Evolutionary conservation across 2,797 vertebrate genomes (phyloP), one percentile per base, ranked within the genome.

Genomic region (Scyliorhinus canicula): DNA sequence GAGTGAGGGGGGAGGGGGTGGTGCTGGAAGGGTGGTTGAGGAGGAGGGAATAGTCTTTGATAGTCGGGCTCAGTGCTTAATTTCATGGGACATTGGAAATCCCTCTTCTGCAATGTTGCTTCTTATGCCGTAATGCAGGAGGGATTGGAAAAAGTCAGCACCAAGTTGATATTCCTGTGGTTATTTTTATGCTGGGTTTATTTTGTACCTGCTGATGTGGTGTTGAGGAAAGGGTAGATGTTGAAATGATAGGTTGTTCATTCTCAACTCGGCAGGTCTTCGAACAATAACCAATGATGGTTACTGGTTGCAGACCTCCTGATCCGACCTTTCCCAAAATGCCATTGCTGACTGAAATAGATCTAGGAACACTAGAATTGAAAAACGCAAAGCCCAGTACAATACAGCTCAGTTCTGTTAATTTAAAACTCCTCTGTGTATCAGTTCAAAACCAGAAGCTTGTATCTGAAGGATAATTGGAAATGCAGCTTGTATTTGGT

Each of bases 321-420:
- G 47, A 16, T 63, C 65, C 35, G 21, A 7, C 79, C 79, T 74
- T 52, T 74, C 19, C 67, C 67, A 74, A 50, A 65, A 91, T 91
- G n/a, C n/a, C 88, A 63, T 91, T 91, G 47, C 84, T 31, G 57
- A 40, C 35, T 21, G 50, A 63, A 26, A 93, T 65, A 14, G 91
- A 94, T 52, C 65, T 55, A 69, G 67, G 31, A 55, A 74, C 67
- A 94, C n/a, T 94, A 71, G 93, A 71, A 93, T 93, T 50, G 65
- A 69, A 71, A 19, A 71, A 71, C 50, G 26, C 93, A 69, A 50
- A 93, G n/a, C n/a, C 21, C 26, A 19, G 93, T 69, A 93, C 47
- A 93, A 35, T 57, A 71, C 26, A 69, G 93, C 26, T 71, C 63
- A 69, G 40, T 93, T 69, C 40, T 93, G 26, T 3, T 93, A 47